Base-by-base conservation (phyloP, 2,797 vertebrate genomes). In the Setipinna tenuifilis region DNA sequence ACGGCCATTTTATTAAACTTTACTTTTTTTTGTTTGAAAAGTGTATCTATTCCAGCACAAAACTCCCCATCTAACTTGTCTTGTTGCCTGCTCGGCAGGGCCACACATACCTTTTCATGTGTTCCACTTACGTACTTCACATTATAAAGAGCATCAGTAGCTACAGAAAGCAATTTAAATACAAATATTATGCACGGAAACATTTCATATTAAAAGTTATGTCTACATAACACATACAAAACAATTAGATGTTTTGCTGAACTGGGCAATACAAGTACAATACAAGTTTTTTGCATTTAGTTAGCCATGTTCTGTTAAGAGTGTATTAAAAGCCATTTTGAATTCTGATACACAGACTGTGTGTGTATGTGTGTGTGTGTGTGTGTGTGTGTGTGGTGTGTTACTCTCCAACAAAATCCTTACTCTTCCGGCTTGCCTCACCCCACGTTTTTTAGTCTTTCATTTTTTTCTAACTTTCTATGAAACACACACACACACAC, bases 381-480 rank as follows among this genome's bases (percentile, higher is more conserved):
- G 59, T 61, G 59, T 61, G 59, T 68, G 23, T n/a, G 59, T 61
- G 59, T 61, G 59, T 61, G 59, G 59, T 61, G 59, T 61, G 59
- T 61, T 7, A 1, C 59, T 61, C 16, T 71, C 31, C 10, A 31
- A 16, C 6, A 5, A 14, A 35, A 4, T 31, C 28, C 14, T 71
- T 25, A 71, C 65, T 31, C 65, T 31, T 71, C 65, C 65, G 65
- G 65, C 65, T 71, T 71, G 65, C 7, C 65, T 25, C 65, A 71
- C 2, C 25, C 61, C n/a, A 62, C 5, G 35, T 71, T 71, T 71
- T 62, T 7, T 11, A 57, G 2, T 57, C 54, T 41, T 41, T 57
- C 54, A 57, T 71, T 71, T 71, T 31, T 71, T 31, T 14, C 14
- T 31, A 58, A 41, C 35, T 41, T 41, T 41, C 35, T 41, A 41